Evolutionary conservation across 2,888 invertebrate species (phyloP).

Genomic region (Zygaena filipendulae): DNA sequence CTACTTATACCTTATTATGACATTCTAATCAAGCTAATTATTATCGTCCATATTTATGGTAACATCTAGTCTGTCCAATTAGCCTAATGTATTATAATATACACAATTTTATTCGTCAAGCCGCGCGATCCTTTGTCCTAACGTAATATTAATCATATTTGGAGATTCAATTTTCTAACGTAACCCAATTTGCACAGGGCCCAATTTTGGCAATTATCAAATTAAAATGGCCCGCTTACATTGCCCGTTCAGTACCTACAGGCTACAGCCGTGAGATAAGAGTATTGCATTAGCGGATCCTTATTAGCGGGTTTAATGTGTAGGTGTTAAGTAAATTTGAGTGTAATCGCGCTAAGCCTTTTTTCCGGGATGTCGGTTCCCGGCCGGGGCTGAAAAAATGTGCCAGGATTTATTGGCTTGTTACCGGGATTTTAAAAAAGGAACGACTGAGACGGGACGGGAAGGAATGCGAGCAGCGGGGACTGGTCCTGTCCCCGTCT

Average conservation of each 20-base stretch:
- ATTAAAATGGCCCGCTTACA: slow-evolving; percentile 47
- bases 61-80: too few relatives aligned
- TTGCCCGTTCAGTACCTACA: too few relatives aligned
- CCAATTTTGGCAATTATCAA: slow-evolving; percentile 49
- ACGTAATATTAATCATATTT: slow-evolving; percentile 40
- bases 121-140: too few relatives aligned
- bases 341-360: slow-evolving; percentile 65
- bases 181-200: slow-evolving; percentile 47
- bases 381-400: slow-evolving; percentile 46
- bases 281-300: slow-evolving; percentile 52
- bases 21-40: too few relatives aligned
- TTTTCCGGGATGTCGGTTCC: slow-evolving; percentile 34
- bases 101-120: too few relatives aligned
- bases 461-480: slow-evolving; percentile 40
- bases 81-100: too few relatives aligned
- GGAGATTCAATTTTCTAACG: slow-evolving; percentile 38
- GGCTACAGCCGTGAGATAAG: slow-evolving; percentile 38
- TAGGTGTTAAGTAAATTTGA: slow-evolving; percentile 69
- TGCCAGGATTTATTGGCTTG: slow-evolving; percentile 67
- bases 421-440: slow-evolving; percentile 64
- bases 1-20: too few relatives aligned
- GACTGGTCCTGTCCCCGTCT: slow-evolving; percentile 24
- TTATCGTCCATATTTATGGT: too few relatives aligned
- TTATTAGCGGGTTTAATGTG: slow-evolving; percentile 58
- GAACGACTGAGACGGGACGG: slow-evolving; percentile 39